Base-by-base conservation (phyloP, 2,797 vertebrate species). In the Pangasius macronema region DNA sequence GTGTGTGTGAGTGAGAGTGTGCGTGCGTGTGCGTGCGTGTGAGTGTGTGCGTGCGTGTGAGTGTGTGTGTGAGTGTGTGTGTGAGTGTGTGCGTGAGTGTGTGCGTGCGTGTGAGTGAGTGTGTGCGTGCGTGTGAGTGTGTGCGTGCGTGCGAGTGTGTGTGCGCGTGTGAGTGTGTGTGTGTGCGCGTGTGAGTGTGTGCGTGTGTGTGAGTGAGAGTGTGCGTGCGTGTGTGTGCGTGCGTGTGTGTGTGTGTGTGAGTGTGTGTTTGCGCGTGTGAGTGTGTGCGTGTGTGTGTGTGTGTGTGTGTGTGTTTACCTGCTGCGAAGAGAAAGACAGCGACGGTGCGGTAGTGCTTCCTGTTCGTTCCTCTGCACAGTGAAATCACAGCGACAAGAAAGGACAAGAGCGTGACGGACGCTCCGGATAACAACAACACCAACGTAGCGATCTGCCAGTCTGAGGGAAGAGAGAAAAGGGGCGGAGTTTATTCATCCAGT, bases 361-460 rank as follows among this genome's bases (percentile, higher is more conserved):
- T 95, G 88, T 96, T 95, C 0, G 94, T 96, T 22, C 95, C 95
- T 72, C 92, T 91, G 93, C 96, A 97, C 55, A 97, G 92, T 20
- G 95, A 96, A 76, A 96, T 93, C 84, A 96, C 91, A 22, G 95
- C 94, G 83, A 96, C 92, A 76, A 96, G 86, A 83, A 96, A 96
- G 6, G 95, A 94, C 93, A 96, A 89, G 88, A 97, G 92, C 0
- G 96, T 96, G 2, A 94, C 91, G 1, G 93, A 92, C 0, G 95
- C 95, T 0, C 96, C 96, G 0, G 92, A 86, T 85, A 95, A 91
- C 88, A 97, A 92, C 91, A 97, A 92, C 91, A 96, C 95, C 91
- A 96, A 90, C 30, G 96, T 95, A 90, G 96, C 96, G 30, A 97
- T 94, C 95, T 97, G 96, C 96, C 96, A 97, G 90, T 97, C 96